Percentiles rank a stretch among this genome's conserved stretches.
These are phyloP conservation scores for Cynaeus angustus DNA, from an alignment of 2,888 invertebrate genomes.

Conservation along the genomic window DNA sequence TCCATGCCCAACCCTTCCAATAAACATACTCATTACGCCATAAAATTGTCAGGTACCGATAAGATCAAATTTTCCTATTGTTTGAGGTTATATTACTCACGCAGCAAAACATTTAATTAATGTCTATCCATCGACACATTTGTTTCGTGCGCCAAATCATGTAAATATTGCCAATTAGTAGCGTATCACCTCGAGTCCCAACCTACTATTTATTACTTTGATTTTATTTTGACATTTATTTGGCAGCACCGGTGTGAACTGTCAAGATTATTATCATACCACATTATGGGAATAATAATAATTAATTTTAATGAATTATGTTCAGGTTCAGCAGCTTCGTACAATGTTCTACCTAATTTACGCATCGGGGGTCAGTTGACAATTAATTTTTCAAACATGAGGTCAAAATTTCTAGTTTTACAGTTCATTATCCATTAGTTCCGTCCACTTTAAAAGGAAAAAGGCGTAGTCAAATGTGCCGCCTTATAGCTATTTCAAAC, in stretches of 20 bases:
- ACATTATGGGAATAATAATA: slow-evolving; percentile 1
- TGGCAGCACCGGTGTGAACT: slow-evolving; percentile 21
- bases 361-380: slow-evolving; percentile 6
- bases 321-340: neutral
- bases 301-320: slow-evolving; percentile 20
- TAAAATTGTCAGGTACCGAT: slow-evolving; percentile 1
- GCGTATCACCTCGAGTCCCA: neutral
- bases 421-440: slow-evolving; percentile 13
- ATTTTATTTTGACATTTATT: slow-evolving; percentile 27
- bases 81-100: no score
- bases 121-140: neutral
- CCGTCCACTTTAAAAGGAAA: slow-evolving; percentile 8
- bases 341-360: slow-evolving; percentile 11
- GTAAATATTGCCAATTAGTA: slow-evolving; percentile 14
- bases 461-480: slow-evolving; percentile 18
- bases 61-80: neutral
- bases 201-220: slow-evolving; percentile 11
- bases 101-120: no score
- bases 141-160: neutral
- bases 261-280: slow-evolving; percentile 19
- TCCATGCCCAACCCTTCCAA: slow-evolving; percentile 1
- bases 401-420: neutral
- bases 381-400: slow-evolving; percentile 9
- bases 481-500: slow-evolving; percentile 6
- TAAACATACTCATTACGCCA: neutral